phyloP scores from a whole-genome alignment of 2,113 vertebrate species.

The Nasalis larvatus region DNA sequence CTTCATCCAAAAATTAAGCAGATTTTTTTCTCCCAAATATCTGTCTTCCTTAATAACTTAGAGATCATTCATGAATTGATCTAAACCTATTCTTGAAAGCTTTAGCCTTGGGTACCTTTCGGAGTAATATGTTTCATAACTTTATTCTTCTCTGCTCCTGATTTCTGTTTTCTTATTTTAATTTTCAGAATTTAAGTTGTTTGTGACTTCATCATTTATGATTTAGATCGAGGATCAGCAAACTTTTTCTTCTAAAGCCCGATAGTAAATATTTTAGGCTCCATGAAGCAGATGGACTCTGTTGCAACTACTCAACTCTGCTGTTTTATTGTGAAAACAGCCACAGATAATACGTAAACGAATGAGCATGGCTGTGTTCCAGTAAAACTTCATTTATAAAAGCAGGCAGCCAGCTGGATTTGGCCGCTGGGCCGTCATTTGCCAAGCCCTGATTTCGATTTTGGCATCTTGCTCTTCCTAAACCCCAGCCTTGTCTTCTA shows the following conservation, averaged over 20 bases:
- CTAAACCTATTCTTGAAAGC: neutral
- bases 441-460: neutral
- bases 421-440: neutral
- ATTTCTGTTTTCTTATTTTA: constrained; percentile 34
- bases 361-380: neutral
- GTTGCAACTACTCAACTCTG: neutral
- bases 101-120: neutral
- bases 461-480: neutral
- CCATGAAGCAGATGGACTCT: neutral
- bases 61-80: neutral
- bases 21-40: neutral
- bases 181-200: neutral
- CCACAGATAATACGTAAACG: neutral
- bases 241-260: neutral
- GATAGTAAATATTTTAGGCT: neutral
- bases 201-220: neutral
- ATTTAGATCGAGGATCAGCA: neutral
- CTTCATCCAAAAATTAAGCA: neutral
- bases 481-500: neutral
- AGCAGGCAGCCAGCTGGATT: neutral
- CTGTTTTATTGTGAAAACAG: neutral
- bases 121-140: neutral
- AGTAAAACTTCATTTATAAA: neutral
- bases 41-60: constrained; percentile 22
- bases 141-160: neutral